phyloP scores from a whole-genome alignment of 2,113 vertebrate genomes.

The Trichechus manatus region DNA sequence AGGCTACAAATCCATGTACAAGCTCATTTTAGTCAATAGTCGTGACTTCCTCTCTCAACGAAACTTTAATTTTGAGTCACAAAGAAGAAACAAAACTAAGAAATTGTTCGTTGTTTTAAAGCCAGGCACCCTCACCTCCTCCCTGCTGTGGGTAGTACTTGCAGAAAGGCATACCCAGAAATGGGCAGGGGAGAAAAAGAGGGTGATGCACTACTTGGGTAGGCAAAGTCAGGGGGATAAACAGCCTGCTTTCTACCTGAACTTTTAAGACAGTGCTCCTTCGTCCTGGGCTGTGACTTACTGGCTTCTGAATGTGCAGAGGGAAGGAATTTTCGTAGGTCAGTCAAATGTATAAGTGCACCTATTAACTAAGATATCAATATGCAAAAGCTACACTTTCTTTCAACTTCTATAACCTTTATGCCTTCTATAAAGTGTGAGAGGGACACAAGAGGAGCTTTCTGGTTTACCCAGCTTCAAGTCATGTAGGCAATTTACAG shows the following conservation, averaged over 20 bases:
- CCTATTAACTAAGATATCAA: neutral
- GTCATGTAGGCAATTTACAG: rapidly evolving
- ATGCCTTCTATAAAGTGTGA: neutral
- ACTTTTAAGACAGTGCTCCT: neutral
- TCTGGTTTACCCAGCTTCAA: neutral
- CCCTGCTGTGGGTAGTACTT: neutral
- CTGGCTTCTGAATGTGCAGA: neutral
- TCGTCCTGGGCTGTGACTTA: neutral
- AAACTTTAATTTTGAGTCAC: neutral
- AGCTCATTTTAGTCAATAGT: neutral
- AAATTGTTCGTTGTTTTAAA: neutral
- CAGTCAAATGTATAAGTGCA: neutral
- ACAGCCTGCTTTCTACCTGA: neutral
- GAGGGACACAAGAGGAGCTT: neutral
- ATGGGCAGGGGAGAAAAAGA: neutral
- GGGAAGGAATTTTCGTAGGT: neutral
- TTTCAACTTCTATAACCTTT: neutral
- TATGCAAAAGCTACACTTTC: rapidly evolving
- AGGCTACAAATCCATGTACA: neutral
- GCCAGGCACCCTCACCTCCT: neutral
- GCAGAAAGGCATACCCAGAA: neutral
- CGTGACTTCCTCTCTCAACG: neutral
- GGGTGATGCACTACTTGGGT: rapidly evolving
- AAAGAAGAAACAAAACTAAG: slow-evolving; percentile 39
- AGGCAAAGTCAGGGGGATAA: neutral